These are phyloP conservation scores for Alectura lathami DNA, from an alignment of 2,113 vertebrate genomes.

Conservation along the genomic window DNA sequence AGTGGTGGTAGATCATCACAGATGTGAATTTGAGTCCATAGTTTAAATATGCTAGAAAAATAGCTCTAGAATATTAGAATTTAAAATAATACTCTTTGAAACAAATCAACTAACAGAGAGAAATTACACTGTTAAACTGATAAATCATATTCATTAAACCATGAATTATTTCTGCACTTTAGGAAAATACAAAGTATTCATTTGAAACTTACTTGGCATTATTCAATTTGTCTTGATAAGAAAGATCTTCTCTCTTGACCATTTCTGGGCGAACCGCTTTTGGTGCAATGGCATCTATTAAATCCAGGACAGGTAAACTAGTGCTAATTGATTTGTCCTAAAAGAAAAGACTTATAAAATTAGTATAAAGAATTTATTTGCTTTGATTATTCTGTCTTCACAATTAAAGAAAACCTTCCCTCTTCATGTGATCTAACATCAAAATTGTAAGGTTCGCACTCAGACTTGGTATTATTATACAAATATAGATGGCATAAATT, in stretches of 20 bases:
- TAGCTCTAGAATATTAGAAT: neutral
- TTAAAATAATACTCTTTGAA: neutral
- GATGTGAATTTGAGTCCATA: neutral
- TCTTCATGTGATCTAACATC: neutral
- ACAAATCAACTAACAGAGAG: neutral
- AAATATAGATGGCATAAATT: neutral
- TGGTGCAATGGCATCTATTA: conserved; percentile 92
- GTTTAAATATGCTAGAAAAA: neutral
- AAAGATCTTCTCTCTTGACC: conserved; percentile 83
- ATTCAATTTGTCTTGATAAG: conserved; percentile 81
- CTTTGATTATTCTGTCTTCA: neutral
- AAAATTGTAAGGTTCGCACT: neutral
- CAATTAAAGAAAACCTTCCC: neutral
- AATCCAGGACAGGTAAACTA: conserved; percentile 93
- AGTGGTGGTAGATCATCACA: neutral
- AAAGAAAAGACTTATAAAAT: conserved; percentile 40
- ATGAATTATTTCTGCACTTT: neutral
- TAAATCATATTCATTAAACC: neutral
- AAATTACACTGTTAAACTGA: neutral
- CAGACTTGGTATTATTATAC: neutral
- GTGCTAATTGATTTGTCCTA: conserved; percentile 94
- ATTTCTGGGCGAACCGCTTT: conserved; percentile 88
- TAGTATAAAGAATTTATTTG: neutral
- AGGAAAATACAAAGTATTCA: neutral
- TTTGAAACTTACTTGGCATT: conserved; percentile 86